phyloP scores from a whole-genome alignment of 1,140 invertebrate genomes.

The Pseudachorutes palmiensis region DNA sequence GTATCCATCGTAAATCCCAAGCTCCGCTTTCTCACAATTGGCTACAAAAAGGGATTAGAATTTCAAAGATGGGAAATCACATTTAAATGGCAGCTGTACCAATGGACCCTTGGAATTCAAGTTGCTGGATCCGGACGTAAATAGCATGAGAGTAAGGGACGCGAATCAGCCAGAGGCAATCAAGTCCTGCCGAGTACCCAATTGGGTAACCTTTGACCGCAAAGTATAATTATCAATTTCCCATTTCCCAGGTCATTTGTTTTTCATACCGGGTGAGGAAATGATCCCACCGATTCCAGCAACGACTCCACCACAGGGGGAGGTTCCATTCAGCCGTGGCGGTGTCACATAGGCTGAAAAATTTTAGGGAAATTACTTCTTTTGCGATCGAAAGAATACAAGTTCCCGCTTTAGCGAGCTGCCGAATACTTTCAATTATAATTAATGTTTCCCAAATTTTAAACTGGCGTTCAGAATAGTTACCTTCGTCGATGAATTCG shows the following conservation, averaged over 20 bases:
- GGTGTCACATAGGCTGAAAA: slow-evolving; percentile 39
- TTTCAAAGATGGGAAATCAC: background rate
- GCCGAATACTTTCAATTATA: too few relatives aligned
- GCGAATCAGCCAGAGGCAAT: slow-evolving; percentile 47
- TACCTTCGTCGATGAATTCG: slow-evolving; percentile 43
- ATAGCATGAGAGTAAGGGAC: slow-evolving; percentile 42
- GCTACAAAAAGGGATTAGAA: slow-evolving; percentile 22
- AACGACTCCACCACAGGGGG: slow-evolving; percentile 42
- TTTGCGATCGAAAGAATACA: too few relatives aligned
- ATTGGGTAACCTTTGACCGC: slow-evolving; percentile 40
- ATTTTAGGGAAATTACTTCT: too few relatives aligned
- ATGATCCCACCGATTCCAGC: slow-evolving; percentile 44
- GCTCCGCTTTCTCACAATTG: slow-evolving; percentile 36
- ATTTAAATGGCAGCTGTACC: slow-evolving; percentile 38
- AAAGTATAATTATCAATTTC: background rate
- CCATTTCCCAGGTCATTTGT: too few relatives aligned
- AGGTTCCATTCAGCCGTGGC: slow-evolving; percentile 40
- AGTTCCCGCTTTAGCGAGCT: too few relatives aligned
- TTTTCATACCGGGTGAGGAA: slow-evolving; percentile 44
- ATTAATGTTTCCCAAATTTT: too few relatives aligned
- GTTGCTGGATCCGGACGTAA: slow-evolving; percentile 42
- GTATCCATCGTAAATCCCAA: slow-evolving; percentile 34
- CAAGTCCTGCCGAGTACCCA: slow-evolving; percentile 42
- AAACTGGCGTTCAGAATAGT: too few relatives aligned
- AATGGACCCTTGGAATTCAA: slow-evolving; percentile 44